Evolutionary conservation across 2,113 vertebrate genomes (phyloP).

Genomic region (Genyomyrus donnyi): DNA sequence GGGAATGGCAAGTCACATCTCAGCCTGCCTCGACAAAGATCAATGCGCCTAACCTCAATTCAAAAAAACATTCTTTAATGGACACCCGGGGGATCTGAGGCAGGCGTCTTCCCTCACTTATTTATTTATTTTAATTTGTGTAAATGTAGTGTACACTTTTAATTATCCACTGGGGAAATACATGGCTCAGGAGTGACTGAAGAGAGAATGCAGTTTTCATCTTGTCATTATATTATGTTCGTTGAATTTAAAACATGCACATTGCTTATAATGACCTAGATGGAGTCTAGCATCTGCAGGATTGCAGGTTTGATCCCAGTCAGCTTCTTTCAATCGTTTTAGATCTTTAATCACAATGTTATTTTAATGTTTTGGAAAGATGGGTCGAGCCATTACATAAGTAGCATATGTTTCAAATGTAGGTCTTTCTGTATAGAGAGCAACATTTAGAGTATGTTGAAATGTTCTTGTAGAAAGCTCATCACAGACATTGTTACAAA

Average conservation of each 20-base stretch:
- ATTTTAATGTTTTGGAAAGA: neutral
- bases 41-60: slow-evolving; percentile 72
- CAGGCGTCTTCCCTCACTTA: slow-evolving; percentile 50
- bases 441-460: neutral
- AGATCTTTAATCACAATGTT: neutral
- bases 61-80: slow-evolving; percentile 72
- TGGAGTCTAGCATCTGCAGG: slow-evolving; percentile 34
- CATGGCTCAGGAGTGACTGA: slow-evolving; percentile 38
- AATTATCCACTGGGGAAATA: slow-evolving; percentile 67
- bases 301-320: slow-evolving; percentile 21
- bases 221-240: slow-evolving; percentile 50
- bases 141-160: slow-evolving; percentile 59
- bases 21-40: slow-evolving; percentile 65
- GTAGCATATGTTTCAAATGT: neutral
- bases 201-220: slow-evolving; percentile 48
- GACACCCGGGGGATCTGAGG: slow-evolving; percentile 56
- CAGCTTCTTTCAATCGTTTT: slow-evolving; percentile 5
- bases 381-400: neutral
- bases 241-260: slow-evolving; percentile 40
- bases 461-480: neutral
- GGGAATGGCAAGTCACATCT: slow-evolving; percentile 59
- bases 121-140: slow-evolving; percentile 65
- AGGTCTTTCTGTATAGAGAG: neutral
- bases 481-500: neutral
- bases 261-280: slow-evolving; percentile 21